These are phyloP conservation scores for Chaitophorus viminalis DNA, from an alignment of 2,888 invertebrate genomes.

Conservation along the genomic window DNA sequence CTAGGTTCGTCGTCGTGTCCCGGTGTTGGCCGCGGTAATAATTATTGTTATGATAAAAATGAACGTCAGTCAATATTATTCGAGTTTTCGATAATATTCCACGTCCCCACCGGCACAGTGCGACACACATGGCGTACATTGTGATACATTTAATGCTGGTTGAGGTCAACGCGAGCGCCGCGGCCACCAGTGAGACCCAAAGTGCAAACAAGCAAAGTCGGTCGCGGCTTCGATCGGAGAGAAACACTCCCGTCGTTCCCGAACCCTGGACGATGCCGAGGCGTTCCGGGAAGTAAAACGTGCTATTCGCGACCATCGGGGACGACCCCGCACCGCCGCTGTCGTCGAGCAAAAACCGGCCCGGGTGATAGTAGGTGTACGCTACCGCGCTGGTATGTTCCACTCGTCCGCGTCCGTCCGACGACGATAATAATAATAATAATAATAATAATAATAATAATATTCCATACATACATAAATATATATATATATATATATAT, in stretches of 20 bases:
- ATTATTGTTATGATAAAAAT: not conserved
- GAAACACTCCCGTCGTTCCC: not conserved
- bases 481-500: no score
- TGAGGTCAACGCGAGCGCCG: constrained; percentile 27
- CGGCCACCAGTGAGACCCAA: constrained; percentile 12
- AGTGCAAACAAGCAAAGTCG: not conserved
- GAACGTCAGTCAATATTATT: not conserved
- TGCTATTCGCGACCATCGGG: no score
- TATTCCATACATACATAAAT: no score
- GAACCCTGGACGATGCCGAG: not conserved
- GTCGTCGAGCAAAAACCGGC: no score
- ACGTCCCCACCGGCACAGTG: not conserved
- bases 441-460: not conserved
- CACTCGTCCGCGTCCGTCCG: no score
- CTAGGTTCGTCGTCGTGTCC: no score
- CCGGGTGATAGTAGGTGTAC: no score
- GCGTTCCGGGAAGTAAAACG: no score
- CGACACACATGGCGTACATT: not conserved
- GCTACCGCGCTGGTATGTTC: no score
- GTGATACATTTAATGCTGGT: not conserved
- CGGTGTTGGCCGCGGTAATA: not conserved
- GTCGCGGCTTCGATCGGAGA: not conserved
- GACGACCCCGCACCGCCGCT: no score
- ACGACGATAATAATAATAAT: no score
- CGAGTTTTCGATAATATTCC: not conserved